Conservation (phyloP, 2,888 invertebrate species). For the Homarus gammarus region DNA sequence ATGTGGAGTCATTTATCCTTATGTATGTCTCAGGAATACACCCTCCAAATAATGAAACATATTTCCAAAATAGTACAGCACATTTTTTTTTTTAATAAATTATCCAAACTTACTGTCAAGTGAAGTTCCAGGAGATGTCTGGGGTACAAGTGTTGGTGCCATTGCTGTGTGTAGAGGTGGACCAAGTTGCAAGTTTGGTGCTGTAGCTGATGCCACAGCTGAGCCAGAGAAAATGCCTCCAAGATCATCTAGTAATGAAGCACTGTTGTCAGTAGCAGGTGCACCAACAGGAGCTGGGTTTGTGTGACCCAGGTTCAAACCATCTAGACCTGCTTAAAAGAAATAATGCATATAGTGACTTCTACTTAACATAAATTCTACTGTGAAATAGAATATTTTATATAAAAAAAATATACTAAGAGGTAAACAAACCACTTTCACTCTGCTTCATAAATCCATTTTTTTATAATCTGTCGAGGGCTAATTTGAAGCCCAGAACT, state of each 20-base stretch:
- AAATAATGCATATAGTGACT: not conserved
- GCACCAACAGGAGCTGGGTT: not conserved
- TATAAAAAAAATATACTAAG: too few relatives aligned
- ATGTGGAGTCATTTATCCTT: too few relatives aligned
- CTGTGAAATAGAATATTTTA: too few relatives aligned
- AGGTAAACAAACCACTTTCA: too few relatives aligned
- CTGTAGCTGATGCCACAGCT: not conserved
- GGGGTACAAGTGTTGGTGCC: conserved; percentile 53
- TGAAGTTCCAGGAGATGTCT: conserved; percentile 21
- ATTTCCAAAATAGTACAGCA: too few relatives aligned
- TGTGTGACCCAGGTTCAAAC: conserved; percentile 16
- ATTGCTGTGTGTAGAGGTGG: conserved; percentile 33
- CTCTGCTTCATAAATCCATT: too few relatives aligned
- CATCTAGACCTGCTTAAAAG: conserved; percentile 25
- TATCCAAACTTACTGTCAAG: not conserved
- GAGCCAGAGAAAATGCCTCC: conserved; percentile 38
- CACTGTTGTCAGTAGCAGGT: conserved; percentile 25
- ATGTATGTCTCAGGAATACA: too few relatives aligned
- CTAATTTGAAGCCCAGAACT: too few relatives aligned
- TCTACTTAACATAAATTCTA: too few relatives aligned
- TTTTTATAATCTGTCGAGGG: too few relatives aligned
- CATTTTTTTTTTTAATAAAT: too few relatives aligned
- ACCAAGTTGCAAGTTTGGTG: not conserved
- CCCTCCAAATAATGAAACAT: too few relatives aligned
- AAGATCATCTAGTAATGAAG: conserved; percentile 46